These are phyloP conservation scores for Chironex yamaguchii DNA, from an alignment of 30 jellyfish, hydroid and myxozoan genomes.

Conservation along the genomic window DNA sequence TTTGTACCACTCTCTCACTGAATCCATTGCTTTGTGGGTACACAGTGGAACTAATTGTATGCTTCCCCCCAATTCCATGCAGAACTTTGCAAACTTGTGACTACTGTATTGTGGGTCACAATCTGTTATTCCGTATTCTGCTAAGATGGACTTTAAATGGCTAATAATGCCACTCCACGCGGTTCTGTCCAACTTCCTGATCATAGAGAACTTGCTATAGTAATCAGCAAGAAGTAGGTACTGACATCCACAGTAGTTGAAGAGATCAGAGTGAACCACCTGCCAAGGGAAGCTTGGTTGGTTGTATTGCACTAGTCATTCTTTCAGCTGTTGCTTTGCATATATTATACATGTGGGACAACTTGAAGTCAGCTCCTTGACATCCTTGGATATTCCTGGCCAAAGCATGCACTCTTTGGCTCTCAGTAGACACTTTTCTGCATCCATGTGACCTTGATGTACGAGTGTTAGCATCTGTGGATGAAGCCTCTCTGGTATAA, in stretches of 20 bases:
- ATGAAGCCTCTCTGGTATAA: background rate
- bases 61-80: background rate
- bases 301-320: background rate
- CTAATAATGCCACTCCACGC: background rate
- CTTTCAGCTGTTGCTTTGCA: background rate
- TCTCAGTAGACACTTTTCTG: background rate
- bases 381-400: background rate
- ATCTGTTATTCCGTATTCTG: slow-evolving; percentile 19
- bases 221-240: background rate
- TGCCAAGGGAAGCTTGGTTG: background rate
- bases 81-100: background rate
- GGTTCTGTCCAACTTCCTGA: background rate
- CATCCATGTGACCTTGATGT: background rate
- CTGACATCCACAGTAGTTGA: background rate
- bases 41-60: background rate
- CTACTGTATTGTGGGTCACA: background rate
- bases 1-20: slow-evolving; percentile 25
- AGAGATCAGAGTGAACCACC: background rate
- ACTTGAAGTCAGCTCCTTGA: background rate
- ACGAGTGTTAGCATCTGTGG: too few species aligned
- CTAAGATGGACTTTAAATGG: background rate
- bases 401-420: background rate
- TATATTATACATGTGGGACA: background rate
- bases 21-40: slow-evolving; percentile 21
- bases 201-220: background rate